Evolutionary conservation across 2,888 invertebrate genomes (phyloP).

Genomic region (Phyto melanocephala): DNA sequence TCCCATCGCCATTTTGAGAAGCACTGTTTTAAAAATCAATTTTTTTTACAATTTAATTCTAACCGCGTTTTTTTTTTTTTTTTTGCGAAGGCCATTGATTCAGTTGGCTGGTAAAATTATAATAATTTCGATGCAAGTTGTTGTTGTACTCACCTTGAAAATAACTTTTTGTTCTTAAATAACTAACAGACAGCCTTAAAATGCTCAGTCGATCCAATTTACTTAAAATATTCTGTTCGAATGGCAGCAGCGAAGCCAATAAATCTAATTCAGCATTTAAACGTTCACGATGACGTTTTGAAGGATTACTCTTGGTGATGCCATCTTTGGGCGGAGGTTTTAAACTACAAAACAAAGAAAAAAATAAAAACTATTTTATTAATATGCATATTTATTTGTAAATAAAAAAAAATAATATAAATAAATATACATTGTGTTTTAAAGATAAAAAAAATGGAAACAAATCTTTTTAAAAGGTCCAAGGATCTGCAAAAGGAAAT

Average conservation of each 20-base stretch:
- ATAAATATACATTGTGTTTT: not conserved
- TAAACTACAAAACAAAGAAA: constrained; percentile 83
- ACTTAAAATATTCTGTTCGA: constrained; percentile 98
- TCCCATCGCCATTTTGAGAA: no score
- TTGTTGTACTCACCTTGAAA: constrained; percentile 92
- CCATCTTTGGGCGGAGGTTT: constrained; percentile 97
- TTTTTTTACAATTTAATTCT: no score
- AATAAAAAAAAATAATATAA: not conserved
- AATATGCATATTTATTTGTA: not conserved
- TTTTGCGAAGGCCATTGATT: not conserved
- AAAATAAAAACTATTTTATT: constrained; percentile 67
- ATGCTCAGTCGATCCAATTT: constrained; percentile 99
- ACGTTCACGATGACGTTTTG: constrained; percentile 97
- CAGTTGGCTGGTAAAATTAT: no score
- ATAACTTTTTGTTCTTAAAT: constrained; percentile 98
- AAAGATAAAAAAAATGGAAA: no score
- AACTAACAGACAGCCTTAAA: constrained; percentile 97
- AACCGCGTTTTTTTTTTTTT: not conserved
- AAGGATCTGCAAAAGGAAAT: constrained; percentile 32
- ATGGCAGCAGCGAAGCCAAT: constrained; percentile 94
- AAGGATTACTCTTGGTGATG: constrained; percentile 97
- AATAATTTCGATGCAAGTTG: no score
- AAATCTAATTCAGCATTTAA: constrained; percentile 99
- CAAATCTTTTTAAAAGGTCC: not conserved
- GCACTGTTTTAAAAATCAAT: no score